These are phyloP conservation scores for Sternotherus odoratus DNA, from an alignment of 2,797 vertebrate species.

Conservation along the genomic window DNA sequence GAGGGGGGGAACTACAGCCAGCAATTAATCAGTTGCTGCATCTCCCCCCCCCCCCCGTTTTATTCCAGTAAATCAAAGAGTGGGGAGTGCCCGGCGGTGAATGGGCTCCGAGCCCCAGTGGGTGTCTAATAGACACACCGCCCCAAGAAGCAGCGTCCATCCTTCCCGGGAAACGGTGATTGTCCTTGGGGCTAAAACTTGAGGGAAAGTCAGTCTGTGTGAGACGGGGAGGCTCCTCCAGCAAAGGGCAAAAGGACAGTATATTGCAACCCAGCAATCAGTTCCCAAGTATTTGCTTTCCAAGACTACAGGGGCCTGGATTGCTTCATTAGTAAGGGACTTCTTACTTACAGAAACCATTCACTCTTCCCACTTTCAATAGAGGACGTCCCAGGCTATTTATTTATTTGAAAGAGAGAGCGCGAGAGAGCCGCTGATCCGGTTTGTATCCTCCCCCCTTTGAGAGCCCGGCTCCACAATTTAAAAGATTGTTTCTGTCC, in stretches of 20 bases:
- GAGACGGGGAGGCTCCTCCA: background rate
- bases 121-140: background rate
- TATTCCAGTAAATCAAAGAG: background rate
- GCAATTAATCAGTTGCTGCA: constrained; percentile 12
- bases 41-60: background rate
- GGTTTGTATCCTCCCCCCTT: constrained; percentile 48
- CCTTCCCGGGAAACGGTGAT: background rate
- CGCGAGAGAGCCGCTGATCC: constrained; percentile 17
- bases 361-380: constrained; percentile 52
- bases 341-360: constrained; percentile 27
- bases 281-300: background rate
- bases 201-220: background rate
- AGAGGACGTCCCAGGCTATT: constrained; percentile 53
- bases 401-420: background rate
- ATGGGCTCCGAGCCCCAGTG: background rate
- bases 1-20: background rate
- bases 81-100: background rate
- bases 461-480: constrained; percentile 63
- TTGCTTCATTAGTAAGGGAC: background rate
- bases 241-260: background rate
- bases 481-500: constrained; percentile 77
- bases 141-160: background rate
- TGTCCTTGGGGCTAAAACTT: no score
- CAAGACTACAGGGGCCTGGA: background rate
- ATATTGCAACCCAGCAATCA: background rate